Evolutionary conservation across 2,113 vertebrate species (phyloP).

Genomic region (Shinisaurus crocodilurus): DNA sequence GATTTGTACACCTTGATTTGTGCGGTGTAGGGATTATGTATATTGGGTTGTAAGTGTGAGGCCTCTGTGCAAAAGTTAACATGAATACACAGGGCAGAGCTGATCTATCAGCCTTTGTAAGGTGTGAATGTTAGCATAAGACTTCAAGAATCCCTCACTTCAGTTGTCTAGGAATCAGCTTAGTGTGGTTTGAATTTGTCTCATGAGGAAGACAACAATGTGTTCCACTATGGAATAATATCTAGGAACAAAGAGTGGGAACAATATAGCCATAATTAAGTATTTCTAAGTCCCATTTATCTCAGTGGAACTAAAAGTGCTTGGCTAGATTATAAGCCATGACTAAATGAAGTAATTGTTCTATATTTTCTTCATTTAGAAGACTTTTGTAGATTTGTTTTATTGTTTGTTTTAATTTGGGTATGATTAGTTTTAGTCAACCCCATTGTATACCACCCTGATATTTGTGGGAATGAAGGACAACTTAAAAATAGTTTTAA

Average conservation of each 20-base stretch:
- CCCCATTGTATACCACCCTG: background rate
- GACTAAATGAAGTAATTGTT: background rate
- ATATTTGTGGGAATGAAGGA: background rate
- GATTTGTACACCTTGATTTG: background rate
- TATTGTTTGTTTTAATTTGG: background rate
- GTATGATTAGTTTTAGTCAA: background rate
- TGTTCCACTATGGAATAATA: background rate
- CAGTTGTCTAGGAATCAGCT: background rate
- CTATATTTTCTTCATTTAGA: background rate
- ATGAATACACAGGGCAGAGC: background rate
- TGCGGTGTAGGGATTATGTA: background rate
- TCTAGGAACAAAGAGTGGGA: background rate
- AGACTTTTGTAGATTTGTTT: background rate
- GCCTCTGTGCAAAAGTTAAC: background rate
- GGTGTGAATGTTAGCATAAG: background rate
- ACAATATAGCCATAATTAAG: background rate
- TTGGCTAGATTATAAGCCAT: background rate
- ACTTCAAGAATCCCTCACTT: background rate
- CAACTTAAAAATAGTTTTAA: background rate
- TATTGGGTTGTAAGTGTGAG: background rate
- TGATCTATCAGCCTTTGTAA: background rate
- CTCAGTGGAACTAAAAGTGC: background rate
- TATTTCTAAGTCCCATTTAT: background rate
- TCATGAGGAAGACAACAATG: background rate
- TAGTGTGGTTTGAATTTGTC: background rate